These are phyloP conservation scores for Sphaeridia pumilis DNA, from an alignment of 2,888 invertebrate species.

Conservation along the genomic window DNA sequence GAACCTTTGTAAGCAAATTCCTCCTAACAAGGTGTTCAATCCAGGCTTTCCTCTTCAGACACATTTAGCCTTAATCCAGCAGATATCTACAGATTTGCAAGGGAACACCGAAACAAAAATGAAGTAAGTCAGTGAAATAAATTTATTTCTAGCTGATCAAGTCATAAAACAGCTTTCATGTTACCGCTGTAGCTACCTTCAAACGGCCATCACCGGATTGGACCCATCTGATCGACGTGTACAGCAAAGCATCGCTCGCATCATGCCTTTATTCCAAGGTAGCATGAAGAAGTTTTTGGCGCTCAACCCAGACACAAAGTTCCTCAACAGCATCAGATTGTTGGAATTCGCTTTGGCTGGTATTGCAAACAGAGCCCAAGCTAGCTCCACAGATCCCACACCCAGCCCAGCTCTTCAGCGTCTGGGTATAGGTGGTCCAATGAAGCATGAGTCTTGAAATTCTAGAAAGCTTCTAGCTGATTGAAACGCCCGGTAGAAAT, in stretches of 20 bases:
- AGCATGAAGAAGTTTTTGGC: conserved; percentile 25
- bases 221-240: conserved; percentile 25
- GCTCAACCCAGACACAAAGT: conserved; percentile 27
- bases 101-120: conserved; percentile 71
- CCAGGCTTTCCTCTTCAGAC: conserved; percentile 57
- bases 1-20: conserved; percentile 71
- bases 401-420: neutral
- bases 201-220: conserved; percentile 25
- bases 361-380: conserved; percentile 14
- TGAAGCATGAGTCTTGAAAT: conserved; percentile 14
- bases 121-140: conserved; percentile 47
- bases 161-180: neutral
- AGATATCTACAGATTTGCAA: conserved; percentile 77
- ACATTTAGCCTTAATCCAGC: conserved; percentile 85
- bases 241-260: conserved; percentile 28
- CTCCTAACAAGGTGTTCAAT: conserved; percentile 63
- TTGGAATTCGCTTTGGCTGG: conserved; percentile 35
- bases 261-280: conserved; percentile 34
- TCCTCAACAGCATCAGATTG: conserved; percentile 23
- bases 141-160: neutral
- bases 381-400: conserved; percentile 1
- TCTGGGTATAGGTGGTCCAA: conserved; percentile 6
- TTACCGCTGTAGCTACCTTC: conserved; percentile 26
- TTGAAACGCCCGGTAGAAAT: too few species aligned
- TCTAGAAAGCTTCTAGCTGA: too few species aligned